Conservation (phyloP, 2,888 invertebrate species). For the Apoda limacodes region DNA sequence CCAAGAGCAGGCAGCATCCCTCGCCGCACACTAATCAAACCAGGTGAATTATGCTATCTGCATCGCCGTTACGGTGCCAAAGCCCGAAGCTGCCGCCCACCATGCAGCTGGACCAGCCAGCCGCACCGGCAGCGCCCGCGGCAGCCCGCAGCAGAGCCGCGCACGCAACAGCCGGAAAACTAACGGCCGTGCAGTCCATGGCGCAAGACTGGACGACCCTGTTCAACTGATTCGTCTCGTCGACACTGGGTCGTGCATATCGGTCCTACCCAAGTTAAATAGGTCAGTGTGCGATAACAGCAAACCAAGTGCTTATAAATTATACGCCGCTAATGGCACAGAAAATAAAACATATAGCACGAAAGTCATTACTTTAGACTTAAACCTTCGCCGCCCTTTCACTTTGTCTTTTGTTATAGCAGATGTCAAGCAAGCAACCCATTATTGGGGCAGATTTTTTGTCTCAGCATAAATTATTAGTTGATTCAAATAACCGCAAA, state of each 20-base stretch:
- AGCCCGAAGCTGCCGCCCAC: background rate
- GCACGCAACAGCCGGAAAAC: background rate
- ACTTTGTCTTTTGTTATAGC: no score
- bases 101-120: slow-evolving; percentile 1
- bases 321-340: background rate
- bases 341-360: background rate
- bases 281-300: background rate
- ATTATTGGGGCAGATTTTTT: slow-evolving; percentile 5
- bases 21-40: no score
- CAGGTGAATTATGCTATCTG: no score
- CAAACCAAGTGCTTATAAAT: background rate
- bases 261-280: background rate
- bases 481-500: slow-evolving; percentile 1
- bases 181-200: background rate
- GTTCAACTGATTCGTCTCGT: background rate
- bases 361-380: no score
- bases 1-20: no score
- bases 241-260: background rate
- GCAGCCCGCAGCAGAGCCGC: no score
- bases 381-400: no score
- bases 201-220: background rate
- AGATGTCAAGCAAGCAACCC: background rate
- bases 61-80: no score
- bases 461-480: slow-evolving; percentile 4
- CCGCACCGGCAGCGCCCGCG: no score